phyloP scores from a whole-genome alignment of 2,888 invertebrate species.

The Drosophila parthenogenetica region DNA sequence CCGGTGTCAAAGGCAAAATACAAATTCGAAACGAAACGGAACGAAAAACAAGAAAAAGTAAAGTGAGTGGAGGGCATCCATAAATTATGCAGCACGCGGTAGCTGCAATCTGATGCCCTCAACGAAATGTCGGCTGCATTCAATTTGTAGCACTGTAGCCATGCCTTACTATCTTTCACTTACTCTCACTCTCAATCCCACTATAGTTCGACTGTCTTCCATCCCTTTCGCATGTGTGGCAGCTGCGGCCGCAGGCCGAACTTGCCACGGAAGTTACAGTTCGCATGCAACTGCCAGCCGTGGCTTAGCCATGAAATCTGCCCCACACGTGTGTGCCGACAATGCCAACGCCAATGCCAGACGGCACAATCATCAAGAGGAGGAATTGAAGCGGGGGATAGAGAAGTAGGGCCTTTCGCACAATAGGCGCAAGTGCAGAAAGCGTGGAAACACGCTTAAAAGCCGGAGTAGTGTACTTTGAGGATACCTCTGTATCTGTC shows the following conservation, averaged over 20 bases:
- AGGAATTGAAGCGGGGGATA: neutral
- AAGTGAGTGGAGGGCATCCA: slow-evolving; percentile 36
- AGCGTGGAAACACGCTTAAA: neutral
- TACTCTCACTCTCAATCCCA: neutral
- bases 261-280: slow-evolving; percentile 57
- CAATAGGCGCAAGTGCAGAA: slow-evolving; percentile 26
- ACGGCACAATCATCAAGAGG: slow-evolving; percentile 33
- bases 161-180: slow-evolving; percentile 2
- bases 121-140: slow-evolving; percentile 64
- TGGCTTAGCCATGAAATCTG: slow-evolving; percentile 43
- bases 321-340: slow-evolving; percentile 31
- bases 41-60: slow-evolving; percentile 1
- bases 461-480: neutral
- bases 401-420: slow-evolving; percentile 12
- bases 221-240: slow-evolving; percentile 36
- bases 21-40: slow-evolving; percentile 66
- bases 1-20: slow-evolving; percentile 76
- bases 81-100: slow-evolving; percentile 80
- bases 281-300: slow-evolving; percentile 41
- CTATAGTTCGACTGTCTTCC: neutral
- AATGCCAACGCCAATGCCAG: slow-evolving; percentile 30
- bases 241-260: slow-evolving; percentile 42
- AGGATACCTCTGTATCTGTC: neutral
- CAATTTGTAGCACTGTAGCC: slow-evolving; percentile 55
- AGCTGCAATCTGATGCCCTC: slow-evolving; percentile 77